Conservation (phyloP, 2,113 vertebrate species). For the Connochaetes taurinus region DNA sequence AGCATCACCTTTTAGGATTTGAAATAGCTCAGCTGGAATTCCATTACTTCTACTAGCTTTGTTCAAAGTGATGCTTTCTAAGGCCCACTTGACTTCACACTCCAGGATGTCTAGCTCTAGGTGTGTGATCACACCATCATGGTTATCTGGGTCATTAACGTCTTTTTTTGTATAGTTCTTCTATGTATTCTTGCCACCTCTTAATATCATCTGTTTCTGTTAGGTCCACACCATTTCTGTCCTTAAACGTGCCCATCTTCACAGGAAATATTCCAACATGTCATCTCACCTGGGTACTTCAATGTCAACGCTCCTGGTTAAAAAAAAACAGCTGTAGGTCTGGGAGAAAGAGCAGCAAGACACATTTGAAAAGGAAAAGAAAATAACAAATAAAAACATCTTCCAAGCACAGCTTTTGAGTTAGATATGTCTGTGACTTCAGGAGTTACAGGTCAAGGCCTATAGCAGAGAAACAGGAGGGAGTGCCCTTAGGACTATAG, state of each 20-base stretch:
- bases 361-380: not conserved
- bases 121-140: not conserved
- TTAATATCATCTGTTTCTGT: not conserved
- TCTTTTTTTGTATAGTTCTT: not conserved
- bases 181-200: not conserved
- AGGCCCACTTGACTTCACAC: not conserved
- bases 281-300: not conserved
- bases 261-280: not conserved
- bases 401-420: not conserved
- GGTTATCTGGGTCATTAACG: not conserved
- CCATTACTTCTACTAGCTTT: not conserved
- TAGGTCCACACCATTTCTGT: not conserved
- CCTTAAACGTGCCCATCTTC: not conserved
- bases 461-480: not conserved
- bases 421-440: not conserved
- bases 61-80: not conserved
- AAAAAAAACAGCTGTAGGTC: not conserved
- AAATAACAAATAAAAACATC: not conserved
- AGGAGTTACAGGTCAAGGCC: not conserved
- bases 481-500: not conserved
- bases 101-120: not conserved
- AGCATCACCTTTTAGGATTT: no score
- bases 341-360: not conserved
- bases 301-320: accelerated
- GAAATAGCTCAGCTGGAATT: no score